Conservation (phyloP, 2,888 invertebrate genomes). For the Odontothrips loti region DNA sequence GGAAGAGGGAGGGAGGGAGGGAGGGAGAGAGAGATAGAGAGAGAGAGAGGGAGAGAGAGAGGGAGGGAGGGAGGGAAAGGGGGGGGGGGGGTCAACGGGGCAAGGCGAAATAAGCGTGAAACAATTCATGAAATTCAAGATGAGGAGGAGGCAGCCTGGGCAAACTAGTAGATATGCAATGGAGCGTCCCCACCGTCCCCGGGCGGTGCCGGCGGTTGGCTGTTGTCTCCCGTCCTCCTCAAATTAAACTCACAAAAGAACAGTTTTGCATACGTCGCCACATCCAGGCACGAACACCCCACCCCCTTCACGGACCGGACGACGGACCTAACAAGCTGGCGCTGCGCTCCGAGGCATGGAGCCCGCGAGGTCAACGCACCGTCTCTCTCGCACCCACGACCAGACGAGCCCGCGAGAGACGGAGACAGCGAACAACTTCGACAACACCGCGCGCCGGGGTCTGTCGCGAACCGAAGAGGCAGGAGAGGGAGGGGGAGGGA, state of each 20-base stretch:
- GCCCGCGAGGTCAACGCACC: background rate
- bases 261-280: background rate
- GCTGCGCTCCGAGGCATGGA: background rate
- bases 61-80: background rate
- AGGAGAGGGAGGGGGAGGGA: no score
- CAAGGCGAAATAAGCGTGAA: background rate
- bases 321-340: background rate
- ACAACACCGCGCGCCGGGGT: no score
- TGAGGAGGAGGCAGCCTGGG: background rate
- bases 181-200: background rate
- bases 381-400: background rate
- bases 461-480: no score
- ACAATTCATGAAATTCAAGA: background rate
- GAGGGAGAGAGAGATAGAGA: no score
- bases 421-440: background rate
- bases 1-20: no score
- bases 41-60: no score
- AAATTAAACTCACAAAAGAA: constrained; percentile 1
- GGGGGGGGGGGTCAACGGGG: background rate
- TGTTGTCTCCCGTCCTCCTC: background rate
- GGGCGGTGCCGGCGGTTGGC: background rate
- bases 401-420: background rate
- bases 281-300: background rate
- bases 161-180: background rate
- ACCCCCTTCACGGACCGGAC: background rate